Conservation (phyloP, 2,888 invertebrate genomes). For the Cheilosia variabilis region DNA sequence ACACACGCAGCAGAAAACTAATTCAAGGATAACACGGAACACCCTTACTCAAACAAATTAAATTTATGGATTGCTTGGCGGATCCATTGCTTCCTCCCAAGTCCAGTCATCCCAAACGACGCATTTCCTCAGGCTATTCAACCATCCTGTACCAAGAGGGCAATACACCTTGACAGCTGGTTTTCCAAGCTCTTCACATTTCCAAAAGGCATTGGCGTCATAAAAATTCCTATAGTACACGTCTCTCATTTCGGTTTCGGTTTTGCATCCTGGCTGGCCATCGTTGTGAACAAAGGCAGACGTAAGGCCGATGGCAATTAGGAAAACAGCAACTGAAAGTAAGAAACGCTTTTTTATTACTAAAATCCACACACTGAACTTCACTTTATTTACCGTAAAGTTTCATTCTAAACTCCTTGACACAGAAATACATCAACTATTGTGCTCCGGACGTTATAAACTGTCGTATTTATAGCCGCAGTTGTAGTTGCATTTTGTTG, state of each 20-base stretch:
- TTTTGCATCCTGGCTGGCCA: constrained; percentile 49
- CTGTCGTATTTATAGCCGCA: constrained; percentile 20
- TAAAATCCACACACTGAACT: not conserved
- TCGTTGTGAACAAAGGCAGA: constrained; percentile 4
- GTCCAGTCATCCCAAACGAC: constrained; percentile 31
- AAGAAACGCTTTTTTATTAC: not conserved
- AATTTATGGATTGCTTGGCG: constrained; percentile 29
- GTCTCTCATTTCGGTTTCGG: constrained; percentile 11
- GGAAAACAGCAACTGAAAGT: constrained; percentile 6
- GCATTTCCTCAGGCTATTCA: constrained; percentile 25
- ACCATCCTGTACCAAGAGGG: not conserved
- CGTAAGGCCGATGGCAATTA: constrained; percentile 14
- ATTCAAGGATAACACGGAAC: not conserved
- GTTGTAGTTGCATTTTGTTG: not conserved
- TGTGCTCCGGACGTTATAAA: not conserved
- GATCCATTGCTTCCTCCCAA: constrained; percentile 13
- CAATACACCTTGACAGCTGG: not conserved
- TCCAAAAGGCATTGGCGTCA: constrained; percentile 40
- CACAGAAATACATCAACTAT: not conserved
- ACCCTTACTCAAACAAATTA: not conserved
- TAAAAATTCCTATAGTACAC: constrained; percentile 30
- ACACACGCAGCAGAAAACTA: not conserved
- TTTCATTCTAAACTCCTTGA: constrained; percentile 13
- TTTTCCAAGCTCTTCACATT: constrained; percentile 11
- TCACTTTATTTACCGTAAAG: constrained; percentile 18